Base-by-base conservation (phyloP, 1,140 invertebrate genomes). In the Bombus superbus region DNA sequence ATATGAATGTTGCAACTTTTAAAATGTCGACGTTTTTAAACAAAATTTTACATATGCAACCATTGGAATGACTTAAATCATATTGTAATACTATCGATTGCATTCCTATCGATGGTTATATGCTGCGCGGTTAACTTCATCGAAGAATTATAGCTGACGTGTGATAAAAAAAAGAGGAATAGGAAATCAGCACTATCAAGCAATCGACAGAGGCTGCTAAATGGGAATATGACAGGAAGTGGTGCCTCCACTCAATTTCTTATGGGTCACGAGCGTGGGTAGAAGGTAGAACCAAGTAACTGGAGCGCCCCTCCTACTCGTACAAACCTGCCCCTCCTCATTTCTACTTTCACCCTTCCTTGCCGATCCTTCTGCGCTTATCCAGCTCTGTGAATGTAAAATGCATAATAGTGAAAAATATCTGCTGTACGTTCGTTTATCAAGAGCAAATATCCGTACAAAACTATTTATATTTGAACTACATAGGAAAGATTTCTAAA, bases 321-420 rank as follows among this genome's bases (percentile, higher is more conserved):
- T 22, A 53, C 10, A 62, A 38, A 28, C 42, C 25, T 32, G 74
- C 81, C 77, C 77, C 57, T 69, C 64, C 76, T 28, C 40, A 35
- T 83, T 81, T 83, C 88, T 86, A 83, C 88, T 89, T 89, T 89
- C 88, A 89, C 88, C 76, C 75, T 40, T 53, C 47, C 47, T 72
- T 78, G 42, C 68, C 44, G 18, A 59, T 81, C 68, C 66, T 57
- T 44, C 75, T 42, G 64, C 62, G 44, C 83, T 83, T 74, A 75
- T 79, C 40, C 47, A 42, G 18, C 47, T 73, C 28, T 25, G 38
- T 59, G 47, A 40, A 73, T 25, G n/a, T 42, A 53, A 32, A 59
- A 47, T 32, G 38, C 18, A 32, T 69, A 25, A 25, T 81, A 40
- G 38, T 10, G 38, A 40, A 42, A 72, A 72, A 71, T 32, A 73